These are phyloP conservation scores for Pyrrhia umbra DNA, from an alignment of 2,888 invertebrate genomes.

Conservation along the genomic window DNA sequence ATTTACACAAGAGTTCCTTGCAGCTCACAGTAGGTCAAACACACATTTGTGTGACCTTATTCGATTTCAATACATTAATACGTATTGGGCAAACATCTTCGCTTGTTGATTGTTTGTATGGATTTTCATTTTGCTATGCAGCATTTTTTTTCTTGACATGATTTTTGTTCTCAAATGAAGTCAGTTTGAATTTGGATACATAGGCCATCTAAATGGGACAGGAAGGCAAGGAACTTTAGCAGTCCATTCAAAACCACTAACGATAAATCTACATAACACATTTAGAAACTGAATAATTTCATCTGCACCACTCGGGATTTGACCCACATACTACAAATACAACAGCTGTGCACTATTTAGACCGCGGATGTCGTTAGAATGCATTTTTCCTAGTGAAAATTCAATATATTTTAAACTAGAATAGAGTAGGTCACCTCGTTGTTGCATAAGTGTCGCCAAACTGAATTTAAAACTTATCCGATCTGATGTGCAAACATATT, in stretches of 20 bases:
- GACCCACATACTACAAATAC: conserved; percentile 71
- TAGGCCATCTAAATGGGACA: no score
- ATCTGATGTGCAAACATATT: neutral
- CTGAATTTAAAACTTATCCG: conserved; percentile 1
- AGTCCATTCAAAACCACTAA: neutral
- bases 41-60: conserved; percentile 42
- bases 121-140: conserved; percentile 14
- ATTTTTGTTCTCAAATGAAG: neutral
- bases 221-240: neutral
- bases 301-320: conserved; percentile 52
- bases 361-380: conserved; percentile 73
- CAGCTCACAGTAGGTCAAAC: conserved; percentile 36
- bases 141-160: conserved; percentile 11
- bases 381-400: conserved; percentile 69
- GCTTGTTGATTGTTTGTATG: conserved; percentile 9
- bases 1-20: conserved; percentile 43
- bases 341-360: conserved; percentile 67
- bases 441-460: neutral
- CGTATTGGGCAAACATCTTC: conserved; percentile 11
- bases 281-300: neutral
- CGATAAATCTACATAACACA: neutral
- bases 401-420: conserved; percentile 45
- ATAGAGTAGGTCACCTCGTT: conserved; percentile 27
- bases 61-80: conserved; percentile 28
- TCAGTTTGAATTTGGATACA: no score